Evolutionary conservation across 2,113 vertebrate species (phyloP).

Genomic region (Xenus cinereus): DNA sequence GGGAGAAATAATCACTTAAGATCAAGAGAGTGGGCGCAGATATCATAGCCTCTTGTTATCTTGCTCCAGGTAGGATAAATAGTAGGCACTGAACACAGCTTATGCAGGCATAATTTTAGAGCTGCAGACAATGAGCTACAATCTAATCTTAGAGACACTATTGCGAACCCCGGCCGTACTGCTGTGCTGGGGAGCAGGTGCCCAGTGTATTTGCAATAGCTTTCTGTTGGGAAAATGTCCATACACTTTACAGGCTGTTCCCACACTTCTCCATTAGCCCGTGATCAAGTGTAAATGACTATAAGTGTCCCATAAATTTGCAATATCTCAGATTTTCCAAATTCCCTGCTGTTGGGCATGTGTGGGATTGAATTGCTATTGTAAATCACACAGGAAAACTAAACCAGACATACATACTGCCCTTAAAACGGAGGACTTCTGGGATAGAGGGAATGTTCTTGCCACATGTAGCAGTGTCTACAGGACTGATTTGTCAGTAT

Average conservation of each 20-base stretch:
- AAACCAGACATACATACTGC: neutral
- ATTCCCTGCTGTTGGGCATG: neutral
- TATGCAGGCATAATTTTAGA: neutral
- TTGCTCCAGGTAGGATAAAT: neutral
- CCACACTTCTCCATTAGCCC: neutral
- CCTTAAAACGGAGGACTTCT: neutral
- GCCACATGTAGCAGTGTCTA: neutral
- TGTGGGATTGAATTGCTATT: neutral
- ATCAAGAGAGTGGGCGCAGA: neutral
- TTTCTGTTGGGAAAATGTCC: neutral
- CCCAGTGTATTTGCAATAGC: neutral
- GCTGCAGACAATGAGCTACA: neutral
- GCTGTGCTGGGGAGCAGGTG: neutral
- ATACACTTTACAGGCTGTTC: neutral
- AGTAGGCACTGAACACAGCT: neutral
- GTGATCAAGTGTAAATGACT: neutral
- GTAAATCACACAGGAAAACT: neutral
- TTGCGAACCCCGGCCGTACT: fast-evolving
- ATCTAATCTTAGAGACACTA: neutral
- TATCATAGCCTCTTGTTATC: neutral
- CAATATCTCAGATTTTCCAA: neutral
- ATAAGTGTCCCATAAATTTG: neutral
- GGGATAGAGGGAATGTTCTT: neutral
- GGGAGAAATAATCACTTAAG: neutral
- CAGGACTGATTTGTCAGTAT: neutral